Conservation (phyloP, 2,113 vertebrate genomes). For the Barbus barbus region DNA sequence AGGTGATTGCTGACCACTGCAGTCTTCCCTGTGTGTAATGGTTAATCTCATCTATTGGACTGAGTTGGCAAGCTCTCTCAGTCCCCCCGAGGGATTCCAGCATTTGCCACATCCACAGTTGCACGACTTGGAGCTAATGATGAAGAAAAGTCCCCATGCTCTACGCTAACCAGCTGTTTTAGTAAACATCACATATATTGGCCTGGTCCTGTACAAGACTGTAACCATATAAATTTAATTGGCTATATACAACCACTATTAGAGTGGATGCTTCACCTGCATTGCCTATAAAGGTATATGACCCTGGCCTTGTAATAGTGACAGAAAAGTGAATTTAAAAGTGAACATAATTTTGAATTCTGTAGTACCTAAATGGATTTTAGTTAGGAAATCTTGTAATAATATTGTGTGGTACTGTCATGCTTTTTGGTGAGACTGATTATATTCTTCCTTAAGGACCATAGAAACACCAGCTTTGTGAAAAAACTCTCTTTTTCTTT, state of each 20-base stretch:
- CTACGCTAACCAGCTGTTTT: not conserved
- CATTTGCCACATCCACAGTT: not conserved
- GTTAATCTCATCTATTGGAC: conserved; percentile 32
- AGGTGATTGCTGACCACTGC: conserved; percentile 28
- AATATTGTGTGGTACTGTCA: not conserved
- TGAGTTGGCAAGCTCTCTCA: conserved; percentile 10
- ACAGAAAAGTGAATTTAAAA: no score
- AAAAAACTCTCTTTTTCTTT: not conserved
- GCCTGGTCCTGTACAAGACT: not conserved
- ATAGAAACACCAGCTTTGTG: not conserved
- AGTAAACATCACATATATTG: not conserved
- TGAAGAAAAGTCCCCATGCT: not conserved
- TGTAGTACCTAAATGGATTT: no score
- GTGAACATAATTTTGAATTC: not conserved
- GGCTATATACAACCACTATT: not conserved
- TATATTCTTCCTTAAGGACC: not conserved
- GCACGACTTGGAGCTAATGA: conserved; percentile 13
- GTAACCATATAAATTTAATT: not conserved
- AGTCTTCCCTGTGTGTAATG: conserved; percentile 18
- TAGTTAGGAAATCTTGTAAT: not conserved
- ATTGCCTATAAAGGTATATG: no score
- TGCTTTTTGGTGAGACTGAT: not conserved
- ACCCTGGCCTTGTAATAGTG: no score
- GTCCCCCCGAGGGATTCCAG: not conserved
- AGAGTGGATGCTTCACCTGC: not conserved